A percentile compares a stretch with the other conserved stretches of the same genome.
These are phyloP conservation scores for Aethes cnicana DNA, from an alignment of 2,888 invertebrate genomes.

Conservation along the genomic window DNA sequence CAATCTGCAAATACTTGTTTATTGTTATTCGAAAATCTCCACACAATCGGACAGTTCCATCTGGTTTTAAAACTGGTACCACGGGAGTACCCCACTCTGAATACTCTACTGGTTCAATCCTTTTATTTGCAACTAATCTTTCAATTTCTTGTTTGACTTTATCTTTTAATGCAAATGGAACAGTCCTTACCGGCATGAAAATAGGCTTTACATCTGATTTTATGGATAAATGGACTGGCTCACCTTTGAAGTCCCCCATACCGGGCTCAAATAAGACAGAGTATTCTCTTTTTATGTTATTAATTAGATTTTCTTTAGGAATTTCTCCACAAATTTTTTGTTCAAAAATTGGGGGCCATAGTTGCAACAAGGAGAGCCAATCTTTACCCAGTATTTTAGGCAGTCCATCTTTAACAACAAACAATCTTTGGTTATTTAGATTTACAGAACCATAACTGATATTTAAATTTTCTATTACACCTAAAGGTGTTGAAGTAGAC, in stretches of 20 bases:
- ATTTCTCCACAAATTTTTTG: not conserved
- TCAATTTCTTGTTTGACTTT: not conserved
- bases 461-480: too few species aligned
- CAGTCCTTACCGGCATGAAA: conserved; percentile 15
- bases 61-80: not conserved
- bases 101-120: not conserved
- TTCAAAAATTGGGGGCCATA: conserved; percentile 9
- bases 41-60: too few species aligned
- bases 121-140: not conserved
- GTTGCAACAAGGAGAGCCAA: conserved; percentile 1
- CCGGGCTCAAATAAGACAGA: not conserved
- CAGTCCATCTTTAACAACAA: conserved; percentile 4
- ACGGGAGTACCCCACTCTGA: not conserved
- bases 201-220: conserved; percentile 1
- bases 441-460: too few species aligned
- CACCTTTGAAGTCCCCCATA: conserved; percentile 15
- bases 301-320: not conserved
- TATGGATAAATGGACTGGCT: conserved; percentile 8
- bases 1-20: too few species aligned
- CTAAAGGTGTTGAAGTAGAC: too few species aligned
- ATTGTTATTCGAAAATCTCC: too few species aligned
- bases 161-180: not conserved
- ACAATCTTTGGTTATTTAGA: too few species aligned
- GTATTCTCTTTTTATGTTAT: not conserved
- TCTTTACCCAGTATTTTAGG: conserved; percentile 6